These are phyloP conservation scores for Amblyornis subalaris DNA, from an alignment of 2,113 vertebrate genomes.

Conservation along the genomic window DNA sequence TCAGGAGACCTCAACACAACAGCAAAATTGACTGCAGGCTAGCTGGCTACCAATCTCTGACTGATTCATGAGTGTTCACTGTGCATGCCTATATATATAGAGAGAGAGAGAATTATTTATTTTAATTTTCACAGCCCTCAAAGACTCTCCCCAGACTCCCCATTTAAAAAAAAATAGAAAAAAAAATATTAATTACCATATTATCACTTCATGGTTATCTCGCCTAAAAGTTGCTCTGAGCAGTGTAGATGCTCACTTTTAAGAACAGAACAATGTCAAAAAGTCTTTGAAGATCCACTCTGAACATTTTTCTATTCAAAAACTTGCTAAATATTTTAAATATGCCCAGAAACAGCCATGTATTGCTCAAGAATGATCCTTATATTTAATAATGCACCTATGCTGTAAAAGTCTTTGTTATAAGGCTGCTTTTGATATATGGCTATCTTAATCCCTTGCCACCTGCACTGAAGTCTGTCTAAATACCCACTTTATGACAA, in stretches of 20 bases:
- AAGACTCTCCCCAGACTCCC: background rate
- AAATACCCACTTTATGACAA: constrained; percentile 13
- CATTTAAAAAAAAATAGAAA: background rate
- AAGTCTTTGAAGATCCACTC: constrained; percentile 63
- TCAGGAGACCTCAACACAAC: background rate
- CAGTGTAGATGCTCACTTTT: constrained; percentile 45
- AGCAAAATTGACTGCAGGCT: background rate
- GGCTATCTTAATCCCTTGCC: constrained; percentile 39
- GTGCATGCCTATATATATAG: background rate
- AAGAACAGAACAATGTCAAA: constrained; percentile 63
- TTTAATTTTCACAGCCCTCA: background rate
- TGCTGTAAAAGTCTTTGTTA: constrained; percentile 5
- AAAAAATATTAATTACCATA: constrained; percentile 50
- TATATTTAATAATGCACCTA: constrained; percentile 51
- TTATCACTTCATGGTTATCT: constrained; percentile 57
- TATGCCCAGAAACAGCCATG: background rate
- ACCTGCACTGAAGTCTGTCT: constrained; percentile 33
- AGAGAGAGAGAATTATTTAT: too few relatives aligned
- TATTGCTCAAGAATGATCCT: constrained; percentile 11
- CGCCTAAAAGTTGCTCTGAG: constrained; percentile 62
- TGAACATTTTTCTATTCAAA: constrained; percentile 37
- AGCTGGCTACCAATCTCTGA: background rate
- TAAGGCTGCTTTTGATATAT: constrained; percentile 13
- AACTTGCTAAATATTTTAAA: constrained; percentile 59
- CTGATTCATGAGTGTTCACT: background rate